A percentile compares a stretch with the other conserved stretches of the same genome.
Evolutionary conservation across 2,113 vertebrate genomes (phyloP).

Genomic region (Shinisaurus crocodilurus): DNA sequence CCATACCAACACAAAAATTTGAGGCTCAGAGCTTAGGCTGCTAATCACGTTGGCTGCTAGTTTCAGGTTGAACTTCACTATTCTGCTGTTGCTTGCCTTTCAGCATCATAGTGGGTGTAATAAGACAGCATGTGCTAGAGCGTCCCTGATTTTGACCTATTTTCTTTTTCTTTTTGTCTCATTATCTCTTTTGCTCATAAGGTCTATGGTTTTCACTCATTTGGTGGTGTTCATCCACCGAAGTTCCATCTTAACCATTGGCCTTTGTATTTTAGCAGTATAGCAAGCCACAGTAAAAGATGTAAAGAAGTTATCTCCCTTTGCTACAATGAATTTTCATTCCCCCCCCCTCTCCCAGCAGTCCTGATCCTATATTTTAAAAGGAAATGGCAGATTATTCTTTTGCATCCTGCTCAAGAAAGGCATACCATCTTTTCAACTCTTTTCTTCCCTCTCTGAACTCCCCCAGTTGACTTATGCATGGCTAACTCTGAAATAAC

Average conservation of each 20-base stretch:
- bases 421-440: not conserved
- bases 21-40: not conserved
- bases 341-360: not conserved
- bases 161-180: not conserved
- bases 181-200: not conserved
- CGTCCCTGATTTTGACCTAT: not conserved
- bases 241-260: not conserved
- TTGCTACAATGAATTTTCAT: not conserved
- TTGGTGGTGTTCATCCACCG: no score
- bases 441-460: rapidly evolving
- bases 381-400: not conserved
- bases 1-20: not conserved
- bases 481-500: constrained; percentile 10
- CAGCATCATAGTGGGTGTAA: not conserved
- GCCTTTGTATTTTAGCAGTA: not conserved
- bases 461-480: rapidly evolving
- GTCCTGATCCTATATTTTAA: not conserved
- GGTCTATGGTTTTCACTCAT: not conserved
- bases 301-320: not conserved
- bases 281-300: not conserved
- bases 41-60: not conserved
- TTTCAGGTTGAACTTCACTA: not conserved
- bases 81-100: not conserved
- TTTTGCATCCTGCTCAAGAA: not conserved
- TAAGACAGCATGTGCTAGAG: not conserved